These are phyloP conservation scores for Cryptoblepharus egeriae DNA, from an alignment of 2,797 vertebrate genomes.

Conservation along the genomic window DNA sequence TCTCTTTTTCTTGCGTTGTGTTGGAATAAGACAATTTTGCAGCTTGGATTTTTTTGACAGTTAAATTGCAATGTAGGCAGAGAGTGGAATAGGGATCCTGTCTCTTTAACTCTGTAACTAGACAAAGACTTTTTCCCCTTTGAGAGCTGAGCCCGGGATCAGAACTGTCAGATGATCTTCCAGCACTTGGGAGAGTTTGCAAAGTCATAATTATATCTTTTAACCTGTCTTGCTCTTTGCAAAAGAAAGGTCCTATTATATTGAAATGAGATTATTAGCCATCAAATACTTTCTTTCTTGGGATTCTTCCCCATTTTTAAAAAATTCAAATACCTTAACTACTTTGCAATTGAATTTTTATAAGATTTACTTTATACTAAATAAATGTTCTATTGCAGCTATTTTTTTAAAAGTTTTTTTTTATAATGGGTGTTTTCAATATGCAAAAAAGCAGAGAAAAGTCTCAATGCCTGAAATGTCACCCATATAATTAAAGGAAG, in stretches of 20 bases:
- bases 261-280: conserved; percentile 91
- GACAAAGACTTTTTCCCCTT: conserved; percentile 84
- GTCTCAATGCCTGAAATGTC: conserved; percentile 66
- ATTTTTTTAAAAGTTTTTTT: conserved; percentile 61
- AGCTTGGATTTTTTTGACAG: conserved; percentile 81
- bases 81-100: conserved; percentile 78
- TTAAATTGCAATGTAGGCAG: conserved; percentile 83
- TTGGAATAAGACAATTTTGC: conserved; percentile 78
- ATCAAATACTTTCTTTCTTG: conserved; percentile 86
- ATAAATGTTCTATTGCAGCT: conserved; percentile 66
- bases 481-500: conserved; percentile 70
- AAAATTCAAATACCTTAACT: conserved; percentile 83
- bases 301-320: conserved; percentile 76
- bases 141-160: conserved; percentile 81
- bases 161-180: conserved; percentile 87
- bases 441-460: conserved; percentile 54
- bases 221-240: conserved; percentile 88
- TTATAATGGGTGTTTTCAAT: conserved; percentile 69
- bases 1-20: conserved; percentile 47
- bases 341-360: conserved; percentile 83
- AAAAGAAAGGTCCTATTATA: conserved; percentile 89
- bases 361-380: conserved; percentile 77
- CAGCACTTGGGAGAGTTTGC: conserved; percentile 85
- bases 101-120: conserved; percentile 82
- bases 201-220: conserved; percentile 92